Percentiles rank a stretch among this genome's conserved stretches.
These are phyloP conservation scores for Ceratosolen fusciceps DNA, from an alignment of 1,140 invertebrate species.

Conservation along the genomic window DNA sequence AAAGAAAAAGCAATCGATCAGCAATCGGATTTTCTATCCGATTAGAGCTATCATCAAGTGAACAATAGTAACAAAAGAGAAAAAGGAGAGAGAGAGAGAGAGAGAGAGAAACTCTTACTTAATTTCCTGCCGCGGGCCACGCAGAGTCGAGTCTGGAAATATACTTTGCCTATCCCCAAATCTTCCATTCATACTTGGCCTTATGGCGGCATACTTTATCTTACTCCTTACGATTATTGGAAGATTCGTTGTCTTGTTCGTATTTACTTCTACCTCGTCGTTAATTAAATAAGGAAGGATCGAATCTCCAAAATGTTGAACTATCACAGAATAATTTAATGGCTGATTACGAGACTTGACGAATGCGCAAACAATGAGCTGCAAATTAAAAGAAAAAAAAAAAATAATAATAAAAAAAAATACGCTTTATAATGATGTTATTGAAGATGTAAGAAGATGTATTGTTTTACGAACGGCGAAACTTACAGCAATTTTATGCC, in stretches of 20 bases:
- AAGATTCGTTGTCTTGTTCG: conserved; percentile 52
- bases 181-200: conserved; percentile 52
- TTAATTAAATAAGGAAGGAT: conserved; percentile 64
- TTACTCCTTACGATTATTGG: conserved; percentile 68
- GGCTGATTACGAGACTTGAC: conserved; percentile 60
- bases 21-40: too few species aligned
- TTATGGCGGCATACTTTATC: conserved; percentile 65
- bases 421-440: not conserved
- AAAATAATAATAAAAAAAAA: too few species aligned
- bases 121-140: conserved; percentile 66
- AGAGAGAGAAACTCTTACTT: conserved; percentile 60
- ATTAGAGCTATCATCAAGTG: too few species aligned
- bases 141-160: conserved; percentile 66
- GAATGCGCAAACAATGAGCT: conserved; percentile 64
- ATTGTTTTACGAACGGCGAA: not conserved
- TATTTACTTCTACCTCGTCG: conserved; percentile 47
- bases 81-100: too few species aligned
- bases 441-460: too few species aligned
- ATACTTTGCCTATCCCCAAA: conserved; percentile 61
- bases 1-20: too few species aligned
- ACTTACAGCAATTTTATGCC: conserved; percentile 66
- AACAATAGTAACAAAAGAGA: too few species aligned
- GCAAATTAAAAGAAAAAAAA: conserved; percentile 20
- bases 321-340: conserved; percentile 59
- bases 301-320: conserved; percentile 67